phyloP scores from a whole-genome alignment of 1,140 invertebrate species.

The Papilio polytes region DNA sequence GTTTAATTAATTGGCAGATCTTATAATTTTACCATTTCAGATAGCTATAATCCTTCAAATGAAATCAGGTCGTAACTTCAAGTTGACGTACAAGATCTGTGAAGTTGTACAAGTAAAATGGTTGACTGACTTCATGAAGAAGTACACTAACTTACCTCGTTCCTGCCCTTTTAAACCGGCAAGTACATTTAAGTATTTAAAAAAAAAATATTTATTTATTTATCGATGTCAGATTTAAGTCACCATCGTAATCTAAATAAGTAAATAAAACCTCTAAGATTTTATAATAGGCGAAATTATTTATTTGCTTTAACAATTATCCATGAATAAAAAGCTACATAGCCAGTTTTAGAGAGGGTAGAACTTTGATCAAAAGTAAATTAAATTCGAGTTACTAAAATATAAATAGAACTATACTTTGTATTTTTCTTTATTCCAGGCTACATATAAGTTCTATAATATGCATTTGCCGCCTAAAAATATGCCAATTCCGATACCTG shows the following conservation, averaged over 20 bases:
- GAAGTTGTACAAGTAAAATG: conserved; percentile 46
- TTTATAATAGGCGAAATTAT: too few species aligned
- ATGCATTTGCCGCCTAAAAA: conserved; percentile 53
- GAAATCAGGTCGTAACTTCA: conserved; percentile 41
- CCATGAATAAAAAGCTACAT: too few species aligned
- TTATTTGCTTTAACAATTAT: too few species aligned
- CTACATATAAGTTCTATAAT: conserved; percentile 43
- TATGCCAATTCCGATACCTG: conserved; percentile 47
- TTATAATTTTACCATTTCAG: conserved; percentile 19
- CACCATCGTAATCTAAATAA: too few species aligned
- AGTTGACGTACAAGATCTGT: conserved; percentile 41
- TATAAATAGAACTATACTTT: neutral
- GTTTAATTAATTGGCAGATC: too few species aligned
- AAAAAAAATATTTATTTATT: too few species aligned
- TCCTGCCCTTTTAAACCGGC: conserved; percentile 41
- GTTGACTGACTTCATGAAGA: conserved; percentile 42
- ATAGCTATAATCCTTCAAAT: conserved; percentile 14
- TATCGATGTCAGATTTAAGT: too few species aligned
- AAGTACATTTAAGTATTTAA: neutral
- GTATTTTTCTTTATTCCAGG: conserved; percentile 42
- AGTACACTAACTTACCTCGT: conserved; percentile 17
- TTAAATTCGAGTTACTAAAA: too few species aligned
- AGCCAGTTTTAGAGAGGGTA: too few species aligned
- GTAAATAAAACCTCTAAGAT: too few species aligned
- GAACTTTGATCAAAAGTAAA: too few species aligned